Evolutionary conservation across 2,888 invertebrate species (phyloP).

Genomic region (Tenthredo amoena): DNA sequence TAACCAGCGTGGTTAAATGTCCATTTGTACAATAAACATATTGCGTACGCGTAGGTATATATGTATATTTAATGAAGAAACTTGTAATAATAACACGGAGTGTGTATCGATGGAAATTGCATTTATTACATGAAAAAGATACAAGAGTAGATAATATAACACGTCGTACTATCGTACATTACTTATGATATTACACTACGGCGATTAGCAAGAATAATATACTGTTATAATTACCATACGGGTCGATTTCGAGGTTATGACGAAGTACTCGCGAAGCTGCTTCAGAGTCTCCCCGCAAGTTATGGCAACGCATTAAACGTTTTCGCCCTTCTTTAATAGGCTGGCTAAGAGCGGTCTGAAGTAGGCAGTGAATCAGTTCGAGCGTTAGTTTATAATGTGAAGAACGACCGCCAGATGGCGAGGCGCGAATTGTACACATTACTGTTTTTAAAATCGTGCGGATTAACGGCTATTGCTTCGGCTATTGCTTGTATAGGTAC

Average conservation of each 20-base stretch:
- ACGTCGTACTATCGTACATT: not conserved
- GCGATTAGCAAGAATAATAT: not conserved
- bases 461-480: conserved; percentile 8
- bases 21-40: not conserved
- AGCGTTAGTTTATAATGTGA: not conserved
- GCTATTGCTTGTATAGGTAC: conserved; percentile 3
- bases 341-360: not conserved
- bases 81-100: not conserved
- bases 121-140: not conserved
- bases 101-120: not conserved
- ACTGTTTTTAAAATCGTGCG: not conserved
- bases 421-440: not conserved
- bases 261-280: not conserved
- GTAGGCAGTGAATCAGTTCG: not conserved
- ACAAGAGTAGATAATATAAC: not conserved
- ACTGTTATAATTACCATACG: not conserved
- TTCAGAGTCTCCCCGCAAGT: not conserved
- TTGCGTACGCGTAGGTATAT: not conserved
- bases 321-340: not conserved
- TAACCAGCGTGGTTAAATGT: conserved; percentile 1
- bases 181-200: not conserved
- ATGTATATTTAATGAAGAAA: not conserved
- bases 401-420: not conserved
- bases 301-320: not conserved
- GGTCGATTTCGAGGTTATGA: conserved; percentile 9